These are phyloP conservation scores for Thermophis baileyi DNA, from an alignment of 2,113 vertebrate species.

Conservation along the genomic window DNA sequence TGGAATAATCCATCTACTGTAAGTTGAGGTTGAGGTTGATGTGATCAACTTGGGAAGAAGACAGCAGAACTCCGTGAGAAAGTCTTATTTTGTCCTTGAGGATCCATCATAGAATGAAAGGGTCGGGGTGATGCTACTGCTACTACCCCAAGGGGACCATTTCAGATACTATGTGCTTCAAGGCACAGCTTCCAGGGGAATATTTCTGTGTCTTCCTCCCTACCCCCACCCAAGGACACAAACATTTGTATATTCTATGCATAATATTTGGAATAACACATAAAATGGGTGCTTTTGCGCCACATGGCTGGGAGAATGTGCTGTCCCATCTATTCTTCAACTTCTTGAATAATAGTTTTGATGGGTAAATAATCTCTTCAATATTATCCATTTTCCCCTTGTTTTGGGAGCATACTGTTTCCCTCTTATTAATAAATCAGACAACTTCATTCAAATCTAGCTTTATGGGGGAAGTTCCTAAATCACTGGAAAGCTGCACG, in stretches of 20 bases:
- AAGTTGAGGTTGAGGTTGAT: neutral
- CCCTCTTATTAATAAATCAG: neutral
- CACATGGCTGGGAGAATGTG: neutral
- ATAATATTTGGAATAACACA: neutral
- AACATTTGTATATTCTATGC: neutral
- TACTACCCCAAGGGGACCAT: neutral
- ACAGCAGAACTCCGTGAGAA: neutral
- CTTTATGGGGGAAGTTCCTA: constrained; percentile 4
- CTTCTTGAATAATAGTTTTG: neutral
- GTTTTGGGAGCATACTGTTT: neutral
- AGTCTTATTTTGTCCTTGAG: neutral
- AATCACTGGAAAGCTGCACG: constrained; percentile 1
- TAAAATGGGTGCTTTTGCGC: neutral
- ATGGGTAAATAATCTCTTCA: neutral
- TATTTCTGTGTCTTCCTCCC: neutral
- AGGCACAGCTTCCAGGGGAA: neutral
- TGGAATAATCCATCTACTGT: neutral
- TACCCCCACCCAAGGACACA: neutral
- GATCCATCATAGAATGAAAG: neutral
- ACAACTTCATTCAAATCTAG: neutral
- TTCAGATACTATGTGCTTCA: neutral
- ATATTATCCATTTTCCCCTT: neutral
- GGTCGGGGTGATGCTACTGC: neutral
- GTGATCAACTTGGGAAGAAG: neutral
- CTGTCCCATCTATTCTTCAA: neutral